Evolutionary conservation across 92 coral and sea anemone genomes (phyloP).

Genomic region (Paramuricea clavata): DNA sequence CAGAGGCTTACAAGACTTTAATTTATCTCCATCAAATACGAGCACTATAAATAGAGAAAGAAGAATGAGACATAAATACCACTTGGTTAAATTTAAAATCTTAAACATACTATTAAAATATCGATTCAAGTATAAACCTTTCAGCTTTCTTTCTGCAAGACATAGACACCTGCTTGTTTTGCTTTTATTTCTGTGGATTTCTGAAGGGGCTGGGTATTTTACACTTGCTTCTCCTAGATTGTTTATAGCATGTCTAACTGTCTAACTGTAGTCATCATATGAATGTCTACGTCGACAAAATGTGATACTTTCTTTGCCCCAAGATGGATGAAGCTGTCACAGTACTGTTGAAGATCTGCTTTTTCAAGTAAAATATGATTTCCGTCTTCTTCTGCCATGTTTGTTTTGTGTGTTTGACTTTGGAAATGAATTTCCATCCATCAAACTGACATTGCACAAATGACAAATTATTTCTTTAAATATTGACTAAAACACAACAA

Average conservation of each 20-base stretch:
- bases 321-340: slow-evolving; percentile 42
- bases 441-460: too few relatives aligned
- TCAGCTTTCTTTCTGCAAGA: neutral
- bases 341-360: slow-evolving; percentile 55
- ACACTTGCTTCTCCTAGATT: neutral
- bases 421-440: too few relatives aligned
- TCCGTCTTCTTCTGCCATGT: slow-evolving; percentile 48
- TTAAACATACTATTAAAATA: too few relatives aligned
- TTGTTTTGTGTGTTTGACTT: too few relatives aligned
- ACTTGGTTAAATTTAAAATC: slow-evolving; percentile 7
- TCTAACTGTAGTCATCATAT: neutral
- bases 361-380: slow-evolving; percentile 51
- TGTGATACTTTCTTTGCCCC: slow-evolving; percentile 39
- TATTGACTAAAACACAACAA: too few relatives aligned
- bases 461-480: too few relatives aligned
- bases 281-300: slow-evolving; percentile 42
- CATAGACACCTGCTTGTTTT: slow-evolving; percentile 25
- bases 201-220: neutral
- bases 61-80: slow-evolving; percentile 14
- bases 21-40: slow-evolving; percentile 54
- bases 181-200: neutral
- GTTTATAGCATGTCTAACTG: too few relatives aligned
- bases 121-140: too few relatives aligned
- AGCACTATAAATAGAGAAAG: slow-evolving; percentile 41
- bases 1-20: neutral